Base-by-base conservation (phyloP, 2,113 vertebrate species). In the Podocnemis expansa region DNA sequence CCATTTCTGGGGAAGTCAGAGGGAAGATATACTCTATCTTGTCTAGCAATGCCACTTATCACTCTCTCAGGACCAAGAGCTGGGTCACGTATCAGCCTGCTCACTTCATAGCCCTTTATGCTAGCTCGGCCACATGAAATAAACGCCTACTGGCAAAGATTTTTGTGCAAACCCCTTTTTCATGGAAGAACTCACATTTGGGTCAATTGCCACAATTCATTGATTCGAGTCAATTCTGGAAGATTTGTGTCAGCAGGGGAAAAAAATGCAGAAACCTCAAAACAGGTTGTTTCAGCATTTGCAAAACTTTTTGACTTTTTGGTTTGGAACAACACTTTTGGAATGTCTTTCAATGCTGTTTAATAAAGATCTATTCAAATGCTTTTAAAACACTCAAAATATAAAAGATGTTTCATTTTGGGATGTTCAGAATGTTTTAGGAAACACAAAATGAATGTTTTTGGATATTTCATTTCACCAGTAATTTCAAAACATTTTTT, bases 41-140 rank as follows among this genome's bases (percentile, higher is more conserved):
- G 89, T 84, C 47, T 73, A 76, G 41, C 73, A 45, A 45, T 25
- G 41, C 43, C 13, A 76, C 73, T 45, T 76, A 76, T 16, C 45
- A 45, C 41, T 45, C n/a, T 70, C 1, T 21, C 12, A 85, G 52
- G 10, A 90, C 89, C 47, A 83, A 29, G 85, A 63, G 3, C 25
- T 91, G 11, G 43, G 90, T 76, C 83, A 2, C 10, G 88, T 22
- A 41, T 29, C 17, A 52, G 6, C 81, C 87, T 60, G 6, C 55
- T 63, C 73, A 34, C 19, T 38, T 91, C 24, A 38, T 4, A 1
- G 3, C 6, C 17, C 0, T 1, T 16, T 25, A 4, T 27, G 3
- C 2, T 89, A 29, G n/a, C 22, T 22, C 0, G 1, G 43, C 17
- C 87, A 14, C 25, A 24, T 79, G 27, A 78, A 93, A 82, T 8